Conservation (phyloP, 1,140 invertebrate species). For the Linepithema humile region DNA sequence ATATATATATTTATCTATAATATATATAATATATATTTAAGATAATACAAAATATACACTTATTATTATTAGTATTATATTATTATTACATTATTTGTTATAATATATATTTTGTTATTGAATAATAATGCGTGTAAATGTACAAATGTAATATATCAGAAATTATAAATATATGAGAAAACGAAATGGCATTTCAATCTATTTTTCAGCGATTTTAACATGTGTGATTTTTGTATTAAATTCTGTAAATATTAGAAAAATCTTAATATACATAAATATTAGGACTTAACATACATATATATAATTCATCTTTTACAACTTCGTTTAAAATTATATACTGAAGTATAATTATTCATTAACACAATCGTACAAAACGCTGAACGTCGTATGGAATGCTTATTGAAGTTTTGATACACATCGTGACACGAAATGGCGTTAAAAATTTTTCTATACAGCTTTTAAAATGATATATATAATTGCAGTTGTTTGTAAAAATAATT, state of each 20-base stretch:
- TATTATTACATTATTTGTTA: constrained; percentile 12
- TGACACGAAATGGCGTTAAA: not conserved
- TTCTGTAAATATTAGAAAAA: constrained; percentile 30
- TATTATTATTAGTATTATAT: constrained; percentile 27
- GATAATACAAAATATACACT: constrained; percentile 47
- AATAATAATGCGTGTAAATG: constrained; percentile 29
- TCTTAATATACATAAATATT: constrained; percentile 55
- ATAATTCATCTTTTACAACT: constrained; percentile 51
- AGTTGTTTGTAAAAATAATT: not conserved
- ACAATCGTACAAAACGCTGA: constrained; percentile 22
- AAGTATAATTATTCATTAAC: not conserved
- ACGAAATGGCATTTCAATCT: not conserved
- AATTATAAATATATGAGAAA: constrained; percentile 37
- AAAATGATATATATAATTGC: constrained; percentile 11
- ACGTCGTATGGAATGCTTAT: constrained; percentile 15
- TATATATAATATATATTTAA: constrained; percentile 33
- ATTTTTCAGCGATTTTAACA: constrained; percentile 16
- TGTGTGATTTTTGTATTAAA: constrained; percentile 27
- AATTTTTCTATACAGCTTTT: not conserved
- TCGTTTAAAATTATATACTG: constrained; percentile 15
- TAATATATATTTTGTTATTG: constrained; percentile 40
- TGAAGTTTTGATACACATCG: not conserved
- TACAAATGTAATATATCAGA: constrained; percentile 38
- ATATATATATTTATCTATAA: constrained; percentile 45
- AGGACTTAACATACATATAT: constrained; percentile 23